phyloP scores from a whole-genome alignment of 2,888 invertebrate species.

The Apodemia mormo region DNA sequence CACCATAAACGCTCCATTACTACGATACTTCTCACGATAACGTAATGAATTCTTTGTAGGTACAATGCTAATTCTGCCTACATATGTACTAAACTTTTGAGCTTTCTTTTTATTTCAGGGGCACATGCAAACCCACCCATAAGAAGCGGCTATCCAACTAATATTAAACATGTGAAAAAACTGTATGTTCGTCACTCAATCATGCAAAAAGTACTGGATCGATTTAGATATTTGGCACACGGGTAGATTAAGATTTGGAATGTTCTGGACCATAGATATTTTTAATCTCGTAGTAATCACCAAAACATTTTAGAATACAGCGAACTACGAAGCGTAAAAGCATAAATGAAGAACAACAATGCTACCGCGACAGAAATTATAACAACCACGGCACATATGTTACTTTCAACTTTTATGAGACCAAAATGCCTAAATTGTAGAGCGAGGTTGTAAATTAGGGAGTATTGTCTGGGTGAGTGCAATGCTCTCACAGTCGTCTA shows the following conservation, averaged over 20 bases:
- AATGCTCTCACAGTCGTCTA: neutral
- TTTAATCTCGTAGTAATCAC: no score
- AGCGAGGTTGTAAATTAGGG: constrained; percentile 13
- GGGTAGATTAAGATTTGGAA: no score
- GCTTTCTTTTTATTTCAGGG: neutral
- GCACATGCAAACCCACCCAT: no score
- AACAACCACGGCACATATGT: neutral
- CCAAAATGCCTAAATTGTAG: neutral
- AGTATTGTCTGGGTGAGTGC: neutral
- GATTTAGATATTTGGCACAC: no score
- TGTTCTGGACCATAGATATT: no score
- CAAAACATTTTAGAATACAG: no score
- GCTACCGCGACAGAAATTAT: neutral
- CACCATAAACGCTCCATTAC: constrained; percentile 9
- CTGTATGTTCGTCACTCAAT: no score
- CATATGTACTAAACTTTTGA: neutral
- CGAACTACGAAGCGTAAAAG: no score
- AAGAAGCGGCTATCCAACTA: no score
- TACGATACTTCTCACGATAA: neutral
- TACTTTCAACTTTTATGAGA: constrained; percentile 1
- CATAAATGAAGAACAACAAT: no score
- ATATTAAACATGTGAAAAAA: no score
- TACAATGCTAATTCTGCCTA: neutral
- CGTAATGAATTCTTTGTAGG: constrained; percentile 1
- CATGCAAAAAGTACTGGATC: no score